These are phyloP conservation scores for Trypoxylon attenuatum DNA, from an alignment of 2,888 invertebrate species.

Conservation along the genomic window DNA sequence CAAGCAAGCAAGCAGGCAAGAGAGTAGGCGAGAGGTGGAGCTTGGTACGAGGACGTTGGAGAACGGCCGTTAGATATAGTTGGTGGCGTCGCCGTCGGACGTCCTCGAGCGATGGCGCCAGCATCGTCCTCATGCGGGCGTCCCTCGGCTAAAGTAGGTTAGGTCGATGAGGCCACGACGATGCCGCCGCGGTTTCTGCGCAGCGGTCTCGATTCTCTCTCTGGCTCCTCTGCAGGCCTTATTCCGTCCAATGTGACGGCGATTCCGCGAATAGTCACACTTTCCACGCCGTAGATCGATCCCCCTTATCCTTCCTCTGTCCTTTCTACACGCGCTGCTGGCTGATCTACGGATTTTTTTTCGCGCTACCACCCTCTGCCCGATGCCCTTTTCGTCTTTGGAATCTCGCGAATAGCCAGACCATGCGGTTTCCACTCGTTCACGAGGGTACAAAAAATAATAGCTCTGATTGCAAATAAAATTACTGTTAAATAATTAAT, in stretches of 20 bases:
- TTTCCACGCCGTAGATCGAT: constrained; percentile 42
- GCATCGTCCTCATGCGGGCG: constrained; percentile 55
- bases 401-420: background rate
- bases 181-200: constrained; percentile 63
- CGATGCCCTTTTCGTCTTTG: background rate
- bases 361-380: background rate
- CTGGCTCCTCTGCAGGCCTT: constrained; percentile 32
- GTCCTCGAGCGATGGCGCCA: constrained; percentile 60
- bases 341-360: background rate
- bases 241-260: constrained; percentile 28
- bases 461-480: too few relatives aligned
- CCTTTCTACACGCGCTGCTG: background rate
- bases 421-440: background rate
- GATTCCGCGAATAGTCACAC: constrained; percentile 48
- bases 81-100: constrained; percentile 52
- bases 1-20: background rate
- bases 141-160: constrained; percentile 67
- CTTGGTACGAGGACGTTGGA: constrained; percentile 53
- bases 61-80: constrained; percentile 50
- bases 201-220: constrained; percentile 67
- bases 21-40: constrained; percentile 25
- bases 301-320: constrained; percentile 22
- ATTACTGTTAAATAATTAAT: too few relatives aligned
- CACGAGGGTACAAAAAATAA: too few relatives aligned
- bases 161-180: constrained; percentile 70